Evolutionary conservation across 2,797 vertebrate species (phyloP).

Genomic region (Pipistrellus kuhlii): DNA sequence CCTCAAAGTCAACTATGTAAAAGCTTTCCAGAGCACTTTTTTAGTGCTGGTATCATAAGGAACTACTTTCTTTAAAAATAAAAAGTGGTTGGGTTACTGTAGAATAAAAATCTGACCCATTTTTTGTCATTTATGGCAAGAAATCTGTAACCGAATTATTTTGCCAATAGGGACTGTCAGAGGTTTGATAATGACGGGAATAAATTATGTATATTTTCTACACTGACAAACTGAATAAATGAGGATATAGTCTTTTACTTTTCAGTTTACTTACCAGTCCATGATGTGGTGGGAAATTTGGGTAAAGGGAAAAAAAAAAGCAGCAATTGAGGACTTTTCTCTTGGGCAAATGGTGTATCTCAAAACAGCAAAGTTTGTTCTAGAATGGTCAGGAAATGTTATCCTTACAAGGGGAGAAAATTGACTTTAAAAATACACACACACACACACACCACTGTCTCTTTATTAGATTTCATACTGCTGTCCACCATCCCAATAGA

Average conservation of each 20-base stretch:
- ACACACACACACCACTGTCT: background rate
- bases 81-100: slow-evolving; percentile 7
- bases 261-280: background rate
- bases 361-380: background rate
- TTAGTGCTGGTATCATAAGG: background rate
- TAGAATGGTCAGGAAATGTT: background rate
- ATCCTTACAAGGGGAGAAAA: background rate
- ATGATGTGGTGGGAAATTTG: background rate
- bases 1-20: slow-evolving; percentile 41
- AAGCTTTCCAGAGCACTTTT: background rate
- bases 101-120: slow-evolving; percentile 20
- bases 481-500: background rate
- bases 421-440: background rate
- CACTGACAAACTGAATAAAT: background rate
- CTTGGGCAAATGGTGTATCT: background rate
- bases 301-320: background rate
- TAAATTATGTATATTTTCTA: background rate
- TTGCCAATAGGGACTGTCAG: background rate
- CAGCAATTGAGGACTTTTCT: background rate
- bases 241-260: background rate
- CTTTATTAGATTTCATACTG: background rate
- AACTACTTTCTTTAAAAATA: slow-evolving; percentile 41
- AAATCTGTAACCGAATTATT: slow-evolving; percentile 3
- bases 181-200: slow-evolving; percentile 22
- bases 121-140: slow-evolving; percentile 36